A percentile compares a stretch with the other conserved stretches of the same genome.
Evolutionary conservation across 2,113 vertebrate genomes (phyloP).

Genomic region (Xiphophorus hellerii): DNA sequence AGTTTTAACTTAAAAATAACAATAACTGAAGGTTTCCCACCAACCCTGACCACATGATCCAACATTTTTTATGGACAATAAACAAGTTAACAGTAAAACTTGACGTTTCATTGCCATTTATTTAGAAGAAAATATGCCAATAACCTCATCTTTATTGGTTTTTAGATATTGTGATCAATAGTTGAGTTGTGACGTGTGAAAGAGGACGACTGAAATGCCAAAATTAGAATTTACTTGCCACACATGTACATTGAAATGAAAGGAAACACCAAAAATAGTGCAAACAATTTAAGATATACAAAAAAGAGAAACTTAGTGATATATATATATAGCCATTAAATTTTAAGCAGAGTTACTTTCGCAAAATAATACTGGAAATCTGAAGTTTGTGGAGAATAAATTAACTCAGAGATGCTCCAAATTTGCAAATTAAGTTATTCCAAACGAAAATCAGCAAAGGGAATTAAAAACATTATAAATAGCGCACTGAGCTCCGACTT

Average conservation of each 20-base stretch:
- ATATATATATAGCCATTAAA: too few relatives aligned
- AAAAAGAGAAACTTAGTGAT: too few relatives aligned
- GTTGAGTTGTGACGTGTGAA: background rate
- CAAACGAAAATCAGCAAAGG: background rate
- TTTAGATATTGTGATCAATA: background rate
- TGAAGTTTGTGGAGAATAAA: background rate
- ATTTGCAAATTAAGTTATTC: too few relatives aligned
- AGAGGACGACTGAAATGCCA: too few relatives aligned
- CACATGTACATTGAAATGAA: too few relatives aligned
- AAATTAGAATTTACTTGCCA: too few relatives aligned
- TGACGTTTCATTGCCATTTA: background rate
- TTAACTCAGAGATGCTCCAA: background rate
- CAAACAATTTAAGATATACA: too few relatives aligned
- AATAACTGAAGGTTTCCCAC: background rate
- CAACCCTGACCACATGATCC: too few relatives aligned
- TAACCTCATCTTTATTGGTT: background rate
- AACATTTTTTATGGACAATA: too few relatives aligned
- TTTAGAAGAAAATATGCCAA: background rate
- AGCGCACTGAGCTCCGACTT: conserved; percentile 51
- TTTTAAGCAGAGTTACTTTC: too few relatives aligned
- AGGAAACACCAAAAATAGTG: too few relatives aligned
- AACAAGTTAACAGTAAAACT: background rate
- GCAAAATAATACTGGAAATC: background rate
- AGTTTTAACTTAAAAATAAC: background rate
- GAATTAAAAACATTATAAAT: background rate